A percentile compares a stretch with the other conserved stretches of the same genome.
Conservation (phyloP, 35 echinoderm and acorn worm genomes). For the Amphiura filiformis region DNA sequence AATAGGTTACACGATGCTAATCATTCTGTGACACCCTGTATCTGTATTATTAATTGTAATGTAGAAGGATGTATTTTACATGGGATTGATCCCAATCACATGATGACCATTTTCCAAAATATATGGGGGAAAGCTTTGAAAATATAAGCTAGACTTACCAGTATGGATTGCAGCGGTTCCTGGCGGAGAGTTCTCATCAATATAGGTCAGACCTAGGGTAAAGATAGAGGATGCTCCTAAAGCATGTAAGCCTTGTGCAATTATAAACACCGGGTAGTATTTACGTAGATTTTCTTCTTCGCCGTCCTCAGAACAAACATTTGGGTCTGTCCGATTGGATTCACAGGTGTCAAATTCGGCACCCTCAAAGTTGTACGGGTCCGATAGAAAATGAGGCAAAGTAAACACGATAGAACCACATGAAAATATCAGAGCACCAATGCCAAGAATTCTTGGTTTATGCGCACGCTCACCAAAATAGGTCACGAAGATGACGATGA, state of each 20-base stretch:
- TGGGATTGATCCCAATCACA: too few relatives aligned
- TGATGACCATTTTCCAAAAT: too few relatives aligned
- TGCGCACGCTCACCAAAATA: constrained; percentile 75
- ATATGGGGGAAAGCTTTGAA: too few relatives aligned
- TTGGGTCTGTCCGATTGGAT: constrained; percentile 7
- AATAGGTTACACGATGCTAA: too few relatives aligned
- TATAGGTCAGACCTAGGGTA: background rate
- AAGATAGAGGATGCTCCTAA: background rate
- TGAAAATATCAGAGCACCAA: constrained; percentile 56
- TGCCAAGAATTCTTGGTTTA: constrained; percentile 65
- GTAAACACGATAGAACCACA: constrained; percentile 68
- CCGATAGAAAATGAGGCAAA: constrained; percentile 65
- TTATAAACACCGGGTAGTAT: constrained; percentile 66
- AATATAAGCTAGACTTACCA: too few relatives aligned
- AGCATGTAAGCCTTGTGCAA: constrained; percentile 43
- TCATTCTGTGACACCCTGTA: too few relatives aligned
- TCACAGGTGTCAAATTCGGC: constrained; percentile 34
- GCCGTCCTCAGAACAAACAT: background rate
- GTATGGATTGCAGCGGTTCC: background rate
- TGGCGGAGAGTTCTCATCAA: background rate
- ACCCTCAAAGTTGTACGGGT: background rate
- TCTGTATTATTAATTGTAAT: too few relatives aligned
- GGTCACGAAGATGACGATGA: constrained; percentile 76
- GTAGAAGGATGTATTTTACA: too few relatives aligned
- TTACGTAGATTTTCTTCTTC: constrained; percentile 26